Percentiles rank a stretch among this genome's conserved stretches.
phyloP scores from a whole-genome alignment of 2,888 invertebrate species.

The Athalia circularis region DNA sequence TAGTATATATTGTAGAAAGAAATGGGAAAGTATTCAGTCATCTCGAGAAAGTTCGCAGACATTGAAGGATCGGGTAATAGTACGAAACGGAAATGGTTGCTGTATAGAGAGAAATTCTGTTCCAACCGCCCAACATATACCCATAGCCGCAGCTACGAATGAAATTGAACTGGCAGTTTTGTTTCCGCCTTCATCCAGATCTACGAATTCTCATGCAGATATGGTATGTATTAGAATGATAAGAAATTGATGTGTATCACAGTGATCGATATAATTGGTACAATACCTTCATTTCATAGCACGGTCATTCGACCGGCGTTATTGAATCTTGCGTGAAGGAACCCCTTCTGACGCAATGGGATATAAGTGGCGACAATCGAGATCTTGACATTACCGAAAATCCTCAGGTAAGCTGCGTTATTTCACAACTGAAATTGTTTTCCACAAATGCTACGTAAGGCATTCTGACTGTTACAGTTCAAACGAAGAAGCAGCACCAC shows the following conservation, averaged over 20 bases:
- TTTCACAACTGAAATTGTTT: neutral
- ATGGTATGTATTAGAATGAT: slow-evolving; percentile 23
- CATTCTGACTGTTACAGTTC: slow-evolving; percentile 55
- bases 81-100: slow-evolving; percentile 67
- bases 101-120: slow-evolving; percentile 67
- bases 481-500: slow-evolving; percentile 59
- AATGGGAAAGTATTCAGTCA: slow-evolving; percentile 66
- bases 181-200: slow-evolving; percentile 67
- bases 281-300: slow-evolving; percentile 55
- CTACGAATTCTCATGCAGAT: slow-evolving; percentile 75
- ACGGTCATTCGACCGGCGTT: slow-evolving; percentile 75
- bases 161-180: slow-evolving; percentile 72
- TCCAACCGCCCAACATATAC: slow-evolving; percentile 63
- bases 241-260: slow-evolving; percentile 1
- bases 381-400: slow-evolving; percentile 81
- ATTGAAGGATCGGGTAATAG: slow-evolving; percentile 61
- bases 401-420: slow-evolving; percentile 77
- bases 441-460: slow-evolving; percentile 7
- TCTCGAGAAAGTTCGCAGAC: slow-evolving; percentile 64
- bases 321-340: slow-evolving; percentile 75
- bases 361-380: slow-evolving; percentile 71
- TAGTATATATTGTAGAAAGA: slow-evolving; percentile 69
- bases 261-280: slow-evolving; percentile 31
- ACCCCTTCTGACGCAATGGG: slow-evolving; percentile 70
- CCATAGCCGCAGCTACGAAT: slow-evolving; percentile 59